Percentiles rank a stretch among this genome's conserved stretches.
phyloP scores from a whole-genome alignment of 2,797 vertebrate species.

The Thaleichthys pacificus region DNA sequence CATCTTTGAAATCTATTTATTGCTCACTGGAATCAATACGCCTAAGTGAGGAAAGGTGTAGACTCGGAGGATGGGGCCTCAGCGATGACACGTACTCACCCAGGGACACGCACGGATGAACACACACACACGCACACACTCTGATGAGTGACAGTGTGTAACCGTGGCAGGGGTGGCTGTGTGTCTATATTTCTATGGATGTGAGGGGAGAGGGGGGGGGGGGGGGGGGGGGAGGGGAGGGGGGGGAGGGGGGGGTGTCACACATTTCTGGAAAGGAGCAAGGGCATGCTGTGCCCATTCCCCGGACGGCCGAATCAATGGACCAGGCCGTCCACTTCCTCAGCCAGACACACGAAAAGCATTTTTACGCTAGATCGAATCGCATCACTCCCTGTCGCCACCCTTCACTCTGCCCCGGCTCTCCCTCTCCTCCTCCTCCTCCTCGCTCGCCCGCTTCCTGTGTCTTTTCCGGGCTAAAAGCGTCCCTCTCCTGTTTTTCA shows the following conservation, averaged over 20 bases:
- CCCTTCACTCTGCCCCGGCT: conserved; percentile 48
- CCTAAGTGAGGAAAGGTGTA: conserved; percentile 79
- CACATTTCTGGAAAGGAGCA: conserved; percentile 52
- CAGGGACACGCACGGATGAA: too few relatives aligned
- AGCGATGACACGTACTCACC: conserved; percentile 27
- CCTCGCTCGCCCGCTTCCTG: conserved; percentile 25
- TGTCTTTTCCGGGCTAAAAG: conserved; percentile 19
- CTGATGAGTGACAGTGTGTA: conserved; percentile 2
- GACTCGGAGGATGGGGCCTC: conserved; percentile 64
- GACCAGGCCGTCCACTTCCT: conserved; percentile 62
- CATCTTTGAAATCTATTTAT: conserved; percentile 82
- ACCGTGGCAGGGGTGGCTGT: conserved; percentile 37
- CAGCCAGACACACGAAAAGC: conserved; percentile 63
- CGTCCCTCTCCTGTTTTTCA: neutral
- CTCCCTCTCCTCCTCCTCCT: conserved; percentile 17
- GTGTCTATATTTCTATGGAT: conserved; percentile 38
- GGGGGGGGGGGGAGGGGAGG: conserved; percentile 4
- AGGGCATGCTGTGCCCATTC: conserved; percentile 55
- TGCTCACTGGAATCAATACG: conserved; percentile 77
- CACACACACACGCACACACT: neutral
- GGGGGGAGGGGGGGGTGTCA: conserved; percentile 34
- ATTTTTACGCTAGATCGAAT: conserved; percentile 74
- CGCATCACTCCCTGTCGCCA: conserved; percentile 63
- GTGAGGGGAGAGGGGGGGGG: conserved; percentile 23
- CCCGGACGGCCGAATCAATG: conserved; percentile 66